These are phyloP conservation scores for Poeciliopsis turneri DNA, from an alignment of 2,797 vertebrate species.

Conservation along the genomic window DNA sequence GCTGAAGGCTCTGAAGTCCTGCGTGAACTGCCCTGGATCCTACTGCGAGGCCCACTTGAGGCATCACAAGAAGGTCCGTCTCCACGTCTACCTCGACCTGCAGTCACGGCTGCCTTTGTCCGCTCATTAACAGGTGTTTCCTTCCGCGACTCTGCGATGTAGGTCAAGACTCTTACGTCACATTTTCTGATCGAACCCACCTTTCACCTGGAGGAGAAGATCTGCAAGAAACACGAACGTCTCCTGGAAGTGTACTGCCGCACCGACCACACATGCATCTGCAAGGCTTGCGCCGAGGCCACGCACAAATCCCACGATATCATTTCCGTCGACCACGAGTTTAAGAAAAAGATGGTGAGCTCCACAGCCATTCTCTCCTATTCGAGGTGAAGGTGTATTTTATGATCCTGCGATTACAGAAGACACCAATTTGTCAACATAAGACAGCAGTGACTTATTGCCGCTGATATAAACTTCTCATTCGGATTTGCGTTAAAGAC, in stretches of 20 bases:
- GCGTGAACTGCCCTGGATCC: slow-evolving; percentile 80
- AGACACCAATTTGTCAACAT: background rate
- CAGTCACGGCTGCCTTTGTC: background rate
- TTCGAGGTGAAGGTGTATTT: background rate
- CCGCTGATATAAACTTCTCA: background rate
- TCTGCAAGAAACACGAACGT: slow-evolving; percentile 81
- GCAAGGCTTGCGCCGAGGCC: slow-evolving; percentile 71
- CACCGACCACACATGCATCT: slow-evolving; percentile 77
- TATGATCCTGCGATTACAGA: background rate
- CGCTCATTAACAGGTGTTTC: rapidly evolving
- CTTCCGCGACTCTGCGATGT: background rate
- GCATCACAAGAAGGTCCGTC: slow-evolving; percentile 75
- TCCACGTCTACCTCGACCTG: too few species aligned
- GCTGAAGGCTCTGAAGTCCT: slow-evolving; percentile 81
- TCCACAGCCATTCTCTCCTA: too few species aligned
- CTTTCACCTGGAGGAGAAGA: slow-evolving; percentile 78
- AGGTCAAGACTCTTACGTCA: slow-evolving; percentile 69
- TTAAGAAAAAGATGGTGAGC: slow-evolving; percentile 82
- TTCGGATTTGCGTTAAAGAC: background rate
- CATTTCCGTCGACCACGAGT: slow-evolving; percentile 77
- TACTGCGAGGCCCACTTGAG: slow-evolving; percentile 81
- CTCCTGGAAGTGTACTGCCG: slow-evolving; percentile 82
- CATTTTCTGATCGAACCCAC: slow-evolving; percentile 81
- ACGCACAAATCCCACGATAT: slow-evolving; percentile 78
- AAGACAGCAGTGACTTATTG: background rate